Conservation (phyloP, 2,888 invertebrate species). For the Drosophila helvetica region DNA sequence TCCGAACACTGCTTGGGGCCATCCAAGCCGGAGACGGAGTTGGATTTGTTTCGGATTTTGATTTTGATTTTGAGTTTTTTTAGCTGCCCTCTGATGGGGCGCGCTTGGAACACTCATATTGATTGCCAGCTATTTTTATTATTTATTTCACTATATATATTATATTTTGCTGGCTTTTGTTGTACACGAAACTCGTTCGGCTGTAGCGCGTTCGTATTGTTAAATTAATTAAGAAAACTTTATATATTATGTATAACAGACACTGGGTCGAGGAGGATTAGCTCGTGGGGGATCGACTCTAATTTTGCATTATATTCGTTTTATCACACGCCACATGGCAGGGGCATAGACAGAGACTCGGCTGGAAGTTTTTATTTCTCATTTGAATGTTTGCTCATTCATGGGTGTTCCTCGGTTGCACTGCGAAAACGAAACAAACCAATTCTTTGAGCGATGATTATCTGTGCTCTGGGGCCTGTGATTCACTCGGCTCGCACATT, state of each 20-base stretch:
- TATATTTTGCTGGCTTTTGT: constrained; percentile 51
- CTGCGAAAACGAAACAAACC: constrained; percentile 40
- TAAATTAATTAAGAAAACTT: constrained; percentile 71
- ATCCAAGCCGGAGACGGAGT: constrained; percentile 16
- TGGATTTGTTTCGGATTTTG: constrained; percentile 35
- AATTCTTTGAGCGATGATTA: constrained; percentile 5
- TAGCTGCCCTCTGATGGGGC: constrained; percentile 73
- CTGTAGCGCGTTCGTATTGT: constrained; percentile 58
- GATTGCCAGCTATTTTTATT: constrained; percentile 53
- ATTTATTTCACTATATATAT: constrained; percentile 17
- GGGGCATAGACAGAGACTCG: constrained; percentile 1
- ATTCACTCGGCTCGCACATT: constrained; percentile 16
- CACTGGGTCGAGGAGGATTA: constrained; percentile 37
- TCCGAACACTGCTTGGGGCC: constrained; percentile 37
- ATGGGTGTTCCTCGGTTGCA: constrained; percentile 30
- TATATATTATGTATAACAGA: constrained; percentile 33
- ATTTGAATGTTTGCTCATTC: constrained; percentile 54
- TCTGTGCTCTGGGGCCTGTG: neutral
- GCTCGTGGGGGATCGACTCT: constrained; percentile 32
- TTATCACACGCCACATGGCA: constrained; percentile 56
- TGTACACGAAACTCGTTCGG: constrained; percentile 39
- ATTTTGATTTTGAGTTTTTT: constrained; percentile 36
- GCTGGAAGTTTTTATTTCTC: constrained; percentile 17
- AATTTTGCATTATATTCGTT: constrained; percentile 63
- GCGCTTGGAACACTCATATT: constrained; percentile 78